These are phyloP conservation scores for Eunapius fragilis DNA, from an alignment of 37 sponge, comb jelly and placozoan genomes.

Conservation along the genomic window DNA sequence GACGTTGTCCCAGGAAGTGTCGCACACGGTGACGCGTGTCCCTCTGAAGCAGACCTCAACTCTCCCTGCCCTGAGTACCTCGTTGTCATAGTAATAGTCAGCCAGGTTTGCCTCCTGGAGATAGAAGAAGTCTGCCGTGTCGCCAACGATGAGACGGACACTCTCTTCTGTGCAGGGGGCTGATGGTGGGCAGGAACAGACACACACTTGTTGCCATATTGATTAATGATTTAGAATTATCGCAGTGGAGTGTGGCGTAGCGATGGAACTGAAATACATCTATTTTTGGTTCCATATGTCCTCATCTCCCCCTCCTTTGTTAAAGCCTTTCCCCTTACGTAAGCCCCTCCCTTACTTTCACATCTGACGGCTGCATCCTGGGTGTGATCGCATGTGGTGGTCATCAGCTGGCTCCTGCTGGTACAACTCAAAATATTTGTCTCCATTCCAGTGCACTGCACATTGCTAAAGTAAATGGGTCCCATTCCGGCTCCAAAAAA, in stretches of 20 bases:
- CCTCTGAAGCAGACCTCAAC: conserved; percentile 53
- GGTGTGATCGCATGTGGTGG: conserved; percentile 39
- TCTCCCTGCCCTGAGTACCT: conserved; percentile 44
- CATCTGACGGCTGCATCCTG: conserved; percentile 48
- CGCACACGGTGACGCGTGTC: conserved; percentile 46
- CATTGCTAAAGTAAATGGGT: not conserved
- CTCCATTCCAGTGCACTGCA: conserved; percentile 35
- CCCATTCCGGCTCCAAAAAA: not conserved
- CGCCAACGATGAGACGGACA: conserved; percentile 12
- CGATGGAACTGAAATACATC: too few species aligned
- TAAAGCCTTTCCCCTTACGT: too few species aligned
- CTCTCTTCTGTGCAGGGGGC: conserved; percentile 23
- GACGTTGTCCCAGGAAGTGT: conserved; percentile 24
- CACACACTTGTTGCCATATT: too few species aligned
- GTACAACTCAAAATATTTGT: conserved; percentile 15
- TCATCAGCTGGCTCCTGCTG: not conserved
- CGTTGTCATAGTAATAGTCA: conserved; percentile 23
- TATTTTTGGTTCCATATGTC: too few species aligned
- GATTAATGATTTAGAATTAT: too few species aligned
- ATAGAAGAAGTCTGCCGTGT: not conserved
- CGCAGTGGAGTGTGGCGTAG: too few species aligned
- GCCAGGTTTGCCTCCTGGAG: not conserved
- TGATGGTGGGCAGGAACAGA: not conserved
- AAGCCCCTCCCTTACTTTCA: conserved; percentile 4
- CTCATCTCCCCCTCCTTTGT: too few species aligned